Evolutionary conservation across 2,113 vertebrate genomes (phyloP), one percentile per base, ranked within the genome.

Genomic region (Clarias gariepinus): DNA sequence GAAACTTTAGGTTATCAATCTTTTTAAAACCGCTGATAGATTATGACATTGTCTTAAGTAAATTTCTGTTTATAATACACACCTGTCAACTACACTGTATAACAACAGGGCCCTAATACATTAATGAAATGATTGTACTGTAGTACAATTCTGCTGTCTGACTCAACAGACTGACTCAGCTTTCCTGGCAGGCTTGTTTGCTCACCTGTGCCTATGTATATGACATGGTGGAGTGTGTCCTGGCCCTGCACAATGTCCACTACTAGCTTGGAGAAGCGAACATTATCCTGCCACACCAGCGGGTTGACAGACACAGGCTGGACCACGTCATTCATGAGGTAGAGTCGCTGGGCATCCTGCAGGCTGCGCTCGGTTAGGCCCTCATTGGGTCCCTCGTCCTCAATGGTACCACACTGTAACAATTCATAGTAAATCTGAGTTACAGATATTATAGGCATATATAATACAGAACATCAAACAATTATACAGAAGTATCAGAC

Each of bases 211-310:
- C 97, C 97, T 78, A 99, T 99, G 92, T 99, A 99, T 92, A 99
- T 98, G 83, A 99, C 97, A 0, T 99, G 98, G 91, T 98, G 98
- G 85, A 99, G 96, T 0, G 96, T 97, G 89, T 99, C 97, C 91
- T 97, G 97, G 89, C 98, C 98, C 93, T 99, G 98, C 87, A 99
- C 97, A 2, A 99, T 98, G 91, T 99, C 98, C 89, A 99, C 98
- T 0, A 97, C 98, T 57, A 99, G 93, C 85, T 96, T 97, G 85
- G 97, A 98, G 91, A 99, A 99, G 21, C 98, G 97, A 60, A 98
- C 95, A 68, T 96, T 97, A 91, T 99, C 98, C 93, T 99, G 97
- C 88, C 96, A 97, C 90, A 99, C 96, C 0, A 98, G 96, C 0
- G 98, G 98, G 88, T 99, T 97, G 0, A 97, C 95, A 0, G 96